Conservation (phyloP, 2,113 vertebrate species). For the Aegithalos caudatus region DNA sequence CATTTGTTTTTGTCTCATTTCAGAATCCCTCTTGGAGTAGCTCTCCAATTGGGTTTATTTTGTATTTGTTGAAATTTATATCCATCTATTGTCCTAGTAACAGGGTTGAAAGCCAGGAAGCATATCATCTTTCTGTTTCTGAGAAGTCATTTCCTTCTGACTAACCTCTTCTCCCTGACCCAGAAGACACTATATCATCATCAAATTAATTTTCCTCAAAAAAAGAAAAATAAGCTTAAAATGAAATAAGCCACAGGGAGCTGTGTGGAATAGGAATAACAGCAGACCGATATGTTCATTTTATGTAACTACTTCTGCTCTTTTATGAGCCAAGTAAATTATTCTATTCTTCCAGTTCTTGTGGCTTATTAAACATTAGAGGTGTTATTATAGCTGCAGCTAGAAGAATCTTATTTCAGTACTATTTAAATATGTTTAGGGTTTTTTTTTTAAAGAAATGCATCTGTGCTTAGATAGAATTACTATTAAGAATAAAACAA, state of each 20-base stretch:
- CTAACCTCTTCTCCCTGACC: conserved; percentile 42
- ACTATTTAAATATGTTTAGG: neutral
- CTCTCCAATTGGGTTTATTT: conserved; percentile 11
- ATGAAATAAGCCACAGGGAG: conserved; percentile 48
- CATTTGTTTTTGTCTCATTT: conserved; percentile 47
- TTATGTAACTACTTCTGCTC: conserved; percentile 53
- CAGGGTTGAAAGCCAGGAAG: conserved; percentile 13
- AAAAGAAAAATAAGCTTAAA: neutral
- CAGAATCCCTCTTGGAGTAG: conserved; percentile 5
- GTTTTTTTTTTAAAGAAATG: neutral
- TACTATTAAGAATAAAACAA: neutral
- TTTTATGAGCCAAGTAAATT: conserved; percentile 57
- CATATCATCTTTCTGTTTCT: neutral
- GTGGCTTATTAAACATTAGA: conserved; percentile 36
- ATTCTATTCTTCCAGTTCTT: conserved; percentile 31
- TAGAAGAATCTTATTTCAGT: neutral
- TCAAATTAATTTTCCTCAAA: conserved; percentile 56
- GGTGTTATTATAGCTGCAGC: conserved; percentile 22
- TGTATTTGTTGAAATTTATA: conserved; percentile 52
- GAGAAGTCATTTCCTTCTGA: conserved; percentile 20
- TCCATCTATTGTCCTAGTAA: conserved; percentile 16
- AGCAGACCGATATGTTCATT: conserved; percentile 34
- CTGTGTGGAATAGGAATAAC: conserved; percentile 42
- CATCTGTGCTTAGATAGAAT: neutral
- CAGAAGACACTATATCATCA: conserved; percentile 39